Evolutionary conservation across 2,797 vertebrate species (phyloP), one percentile per base, ranked within the genome.

Genomic region (Clamator glandarius): DNA sequence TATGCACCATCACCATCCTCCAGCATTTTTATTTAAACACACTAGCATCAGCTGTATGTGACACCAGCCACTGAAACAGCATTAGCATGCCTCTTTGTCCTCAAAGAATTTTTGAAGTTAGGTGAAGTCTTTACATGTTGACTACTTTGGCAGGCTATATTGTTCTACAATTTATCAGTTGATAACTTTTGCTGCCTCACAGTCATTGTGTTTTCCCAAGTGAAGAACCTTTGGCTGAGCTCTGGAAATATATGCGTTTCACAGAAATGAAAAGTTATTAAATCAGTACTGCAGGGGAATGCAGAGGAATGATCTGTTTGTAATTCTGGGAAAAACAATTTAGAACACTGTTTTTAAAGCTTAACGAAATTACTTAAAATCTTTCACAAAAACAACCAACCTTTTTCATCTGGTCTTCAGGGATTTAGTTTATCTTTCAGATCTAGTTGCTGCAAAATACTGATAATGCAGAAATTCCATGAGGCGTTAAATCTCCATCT

Each of bases 401-500:
- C 82, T 97, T 97, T 95, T 96, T 95, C 92, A 94, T 97, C 93
- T 93, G 57, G 81, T 96, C 93, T 94, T 92, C 66, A 93, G 93
- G 94, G 95, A 96, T 96, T 97, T 95, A 16, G 52, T 96, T 97
- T 97, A 98, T 97, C 96, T 97, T 97, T 97, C 96, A 88, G 79
- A 98, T 98, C 96, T 97, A 96, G 93, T 94, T 97, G 86, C 97
- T 98, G 95, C 95, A 97, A 98, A 97, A 97, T 93, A 97, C 93
- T 93, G 96, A 98, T 98, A 98, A 97, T 97, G 87, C 91, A 95
- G 89, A 96, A 95, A 97, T 97, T 97, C 95, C 88, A 88, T 59
- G 83, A 97, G 94, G 96, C 97, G 75, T 97, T 97, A 97, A 97
- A 97, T 98, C 95, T 97, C 94, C 93, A 94, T 97, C 96, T 98